A percentile compares a stretch with the other conserved stretches of the same genome.
These are phyloP conservation scores for Tringa solitaria DNA, from an alignment of 2,113 vertebrate species.

Conservation along the genomic window DNA sequence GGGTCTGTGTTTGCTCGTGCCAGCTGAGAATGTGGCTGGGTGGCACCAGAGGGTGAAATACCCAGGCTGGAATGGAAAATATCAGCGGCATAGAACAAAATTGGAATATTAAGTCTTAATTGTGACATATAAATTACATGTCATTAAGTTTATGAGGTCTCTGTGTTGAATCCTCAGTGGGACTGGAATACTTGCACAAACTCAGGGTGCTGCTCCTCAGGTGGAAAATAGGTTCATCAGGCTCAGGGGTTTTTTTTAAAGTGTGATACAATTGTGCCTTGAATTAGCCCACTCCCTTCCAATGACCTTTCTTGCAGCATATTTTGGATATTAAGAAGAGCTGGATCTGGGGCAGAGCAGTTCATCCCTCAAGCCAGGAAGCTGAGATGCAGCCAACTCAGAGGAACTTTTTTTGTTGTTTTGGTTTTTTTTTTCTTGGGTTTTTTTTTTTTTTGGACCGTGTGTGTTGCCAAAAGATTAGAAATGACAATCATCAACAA, in stretches of 20 bases:
- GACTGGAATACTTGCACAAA: not conserved
- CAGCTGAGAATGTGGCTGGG: not conserved
- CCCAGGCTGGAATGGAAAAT: not conserved
- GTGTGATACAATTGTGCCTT: not conserved
- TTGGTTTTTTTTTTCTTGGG: not conserved
- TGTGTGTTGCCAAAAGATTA: slow-evolving; percentile 32
- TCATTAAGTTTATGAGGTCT: not conserved
- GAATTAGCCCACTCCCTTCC: not conserved
- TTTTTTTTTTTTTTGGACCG: not conserved
- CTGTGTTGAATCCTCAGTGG: not conserved
- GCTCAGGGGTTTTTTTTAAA: not conserved
- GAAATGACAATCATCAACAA: not conserved
- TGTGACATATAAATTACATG: not conserved
- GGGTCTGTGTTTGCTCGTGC: rapidly evolving
- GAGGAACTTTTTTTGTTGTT: not conserved
- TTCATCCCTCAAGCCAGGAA: slow-evolving; percentile 6
- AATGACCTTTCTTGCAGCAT: slow-evolving; percentile 1
- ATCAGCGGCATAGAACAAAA: not conserved
- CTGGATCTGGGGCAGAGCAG: not conserved
- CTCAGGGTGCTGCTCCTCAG: not conserved
- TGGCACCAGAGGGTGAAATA: not conserved
- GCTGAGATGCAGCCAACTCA: slow-evolving; percentile 9
- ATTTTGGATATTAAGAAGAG: not conserved
- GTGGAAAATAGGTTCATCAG: not conserved
- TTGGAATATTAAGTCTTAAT: not conserved